Conservation (phyloP, 2,113 vertebrate genomes). For the Etia nguti region DNA sequence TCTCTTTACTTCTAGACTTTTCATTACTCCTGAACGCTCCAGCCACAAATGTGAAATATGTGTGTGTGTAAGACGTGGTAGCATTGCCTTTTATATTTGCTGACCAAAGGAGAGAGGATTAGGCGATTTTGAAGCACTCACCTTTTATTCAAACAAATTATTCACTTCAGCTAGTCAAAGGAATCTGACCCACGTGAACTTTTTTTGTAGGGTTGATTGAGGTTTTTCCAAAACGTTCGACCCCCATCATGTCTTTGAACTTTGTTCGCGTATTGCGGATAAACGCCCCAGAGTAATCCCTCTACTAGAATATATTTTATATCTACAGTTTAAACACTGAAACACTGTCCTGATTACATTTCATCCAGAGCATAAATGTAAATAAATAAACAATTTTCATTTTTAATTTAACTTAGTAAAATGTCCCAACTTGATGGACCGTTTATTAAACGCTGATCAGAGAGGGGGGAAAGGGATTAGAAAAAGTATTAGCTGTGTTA, state of each 20-base stretch:
- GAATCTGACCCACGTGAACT: constrained; percentile 64
- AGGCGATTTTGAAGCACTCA: constrained; percentile 47
- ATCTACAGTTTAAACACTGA: not conserved
- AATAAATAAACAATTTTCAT: not conserved
- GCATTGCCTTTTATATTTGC: constrained; percentile 46
- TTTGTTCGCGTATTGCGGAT: not conserved
- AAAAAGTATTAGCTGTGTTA: not conserved
- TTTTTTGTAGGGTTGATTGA: constrained; percentile 6
- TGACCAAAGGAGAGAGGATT: constrained; percentile 52
- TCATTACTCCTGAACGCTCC: not conserved
- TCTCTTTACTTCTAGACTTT: constrained; percentile 33
- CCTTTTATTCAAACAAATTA: constrained; percentile 69
- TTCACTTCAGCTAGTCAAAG: constrained; percentile 51
- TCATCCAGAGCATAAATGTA: not conserved
- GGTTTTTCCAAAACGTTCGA: not conserved
- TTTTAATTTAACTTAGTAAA: not conserved
- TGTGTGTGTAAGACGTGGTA: not conserved
- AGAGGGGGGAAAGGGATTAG: not conserved
- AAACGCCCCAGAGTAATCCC: not conserved
- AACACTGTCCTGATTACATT: not conserved
- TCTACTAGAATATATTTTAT: not conserved
- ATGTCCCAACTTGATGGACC: not conserved
- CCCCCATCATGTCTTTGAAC: not conserved
- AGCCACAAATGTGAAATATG: not conserved
- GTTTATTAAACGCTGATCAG: not conserved